Base-by-base conservation (phyloP, 2,113 vertebrate genomes). In the Pteruthius melanotis region DNA sequence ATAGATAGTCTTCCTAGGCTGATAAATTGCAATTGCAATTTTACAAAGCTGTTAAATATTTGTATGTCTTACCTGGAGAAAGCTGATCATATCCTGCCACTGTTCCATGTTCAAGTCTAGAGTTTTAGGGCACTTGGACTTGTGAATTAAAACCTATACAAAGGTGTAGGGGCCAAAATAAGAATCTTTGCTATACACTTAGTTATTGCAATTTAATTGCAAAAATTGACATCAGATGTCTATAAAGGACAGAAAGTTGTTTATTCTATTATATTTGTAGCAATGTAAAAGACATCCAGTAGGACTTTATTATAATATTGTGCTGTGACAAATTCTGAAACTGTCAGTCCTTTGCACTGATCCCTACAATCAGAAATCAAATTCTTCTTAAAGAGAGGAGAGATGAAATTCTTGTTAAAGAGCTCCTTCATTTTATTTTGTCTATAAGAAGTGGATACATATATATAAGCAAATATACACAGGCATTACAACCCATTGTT, bases 1-100 rank as follows among this genome's bases (percentile, higher is more conserved):
- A 49, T 24, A 93, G 86, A 81, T 89, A 91, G 92, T 95, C 95
- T 96, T 96, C 93, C 94, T 95, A 77, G 79, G 86, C 72, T 96
- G 80, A 81, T 83, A 86, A 83, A 83, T 76, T 90, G 88, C 57
- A 79, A 27, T 66, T 91, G 88, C 85, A 84, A 39, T 95, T 95
- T 89, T 92, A 86, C 68, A 95, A 90, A 65, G 84, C 65, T 92
- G 77, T 93, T 92, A 89, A 83, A 89, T 84, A 90, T 90, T 81
- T 96, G 66, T 95, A 10, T 59, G 87, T 91, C 83, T 79, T 89
- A 53, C 24, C 80, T 26, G 35, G 61, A 88, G 56, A 97, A 91
- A 94, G 39, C 31, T 4, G 30, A 82, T 95, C 83, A 69, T 94
- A 95, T 83, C 86, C 87, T 83, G 47, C 71, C 77, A 54, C 86